These are phyloP conservation scores for Bombus balteatus DNA, from an alignment of 1,140 invertebrate genomes.

Conservation along the genomic window DNA sequence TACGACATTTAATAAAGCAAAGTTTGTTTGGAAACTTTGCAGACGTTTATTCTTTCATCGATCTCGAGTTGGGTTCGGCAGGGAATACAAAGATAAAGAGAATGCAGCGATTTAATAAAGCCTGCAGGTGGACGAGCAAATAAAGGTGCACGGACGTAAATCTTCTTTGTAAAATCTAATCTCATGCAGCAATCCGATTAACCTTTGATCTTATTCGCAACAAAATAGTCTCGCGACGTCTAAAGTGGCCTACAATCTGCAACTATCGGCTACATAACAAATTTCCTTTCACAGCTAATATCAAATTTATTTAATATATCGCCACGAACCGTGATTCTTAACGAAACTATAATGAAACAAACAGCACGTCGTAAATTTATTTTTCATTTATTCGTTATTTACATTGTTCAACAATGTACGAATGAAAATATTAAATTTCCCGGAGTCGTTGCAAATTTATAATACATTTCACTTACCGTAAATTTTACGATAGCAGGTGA, in stretches of 20 bases:
- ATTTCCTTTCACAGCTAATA: background rate
- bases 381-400: background rate
- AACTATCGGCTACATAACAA: background rate
- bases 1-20: conserved; percentile 2
- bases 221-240: conserved; percentile 18
- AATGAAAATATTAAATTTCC: conserved; percentile 20
- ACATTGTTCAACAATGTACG: background rate
- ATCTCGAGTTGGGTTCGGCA: background rate
- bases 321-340: too few relatives aligned
- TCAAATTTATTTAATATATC: background rate
- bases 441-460: background rate
- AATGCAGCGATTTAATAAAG: conserved; percentile 33
- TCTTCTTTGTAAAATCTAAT: conserved; percentile 34
- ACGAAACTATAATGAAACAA: background rate
- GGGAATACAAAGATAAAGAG: background rate
- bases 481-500: background rate
- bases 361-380: background rate
- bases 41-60: conserved; percentile 12
- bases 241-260: background rate
- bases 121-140: conserved; percentile 3
- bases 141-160: conserved; percentile 29
- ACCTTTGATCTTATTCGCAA: conserved; percentile 42
- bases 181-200: conserved; percentile 6
- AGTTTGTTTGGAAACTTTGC: conserved; percentile 7
- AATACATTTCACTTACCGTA: background rate